Evolutionary conservation across 2,888 invertebrate genomes (phyloP).

Genomic region (Ypsolopha sequella): DNA sequence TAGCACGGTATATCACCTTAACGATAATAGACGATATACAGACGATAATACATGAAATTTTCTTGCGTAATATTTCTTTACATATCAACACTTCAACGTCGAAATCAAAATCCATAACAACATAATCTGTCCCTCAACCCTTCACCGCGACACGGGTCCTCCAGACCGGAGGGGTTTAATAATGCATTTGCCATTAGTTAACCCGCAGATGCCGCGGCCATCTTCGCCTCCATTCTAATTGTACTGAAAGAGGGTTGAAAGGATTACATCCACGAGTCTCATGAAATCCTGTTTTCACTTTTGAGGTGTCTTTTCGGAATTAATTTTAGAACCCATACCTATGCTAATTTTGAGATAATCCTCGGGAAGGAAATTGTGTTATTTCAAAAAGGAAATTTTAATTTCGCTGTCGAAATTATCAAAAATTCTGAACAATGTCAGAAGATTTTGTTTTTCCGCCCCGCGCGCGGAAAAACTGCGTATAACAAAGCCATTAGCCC

Average conservation of each 20-base stretch:
- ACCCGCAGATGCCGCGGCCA: conserved; percentile 54
- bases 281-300: conserved; percentile 30
- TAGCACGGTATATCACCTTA: too few relatives aligned
- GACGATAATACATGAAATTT: too few relatives aligned
- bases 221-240: conserved; percentile 59
- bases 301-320: conserved; percentile 25
- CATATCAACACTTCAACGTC: conserved; percentile 12
- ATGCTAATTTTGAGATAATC: conserved; percentile 3
- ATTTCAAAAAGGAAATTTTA: too few relatives aligned
- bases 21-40: too few relatives aligned
- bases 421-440: background rate
- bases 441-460: background rate
- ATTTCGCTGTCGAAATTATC: too few relatives aligned
- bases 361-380: background rate
- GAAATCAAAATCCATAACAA: conserved; percentile 38
- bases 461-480: background rate
- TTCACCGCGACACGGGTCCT: conserved; percentile 18
- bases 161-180: conserved; percentile 42
- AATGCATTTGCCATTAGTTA: conserved; percentile 67
- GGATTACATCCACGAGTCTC: conserved; percentile 46
- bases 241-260: conserved; percentile 45
- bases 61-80: conserved; percentile 4
- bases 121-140: conserved; percentile 61
- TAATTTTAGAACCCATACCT: conserved; percentile 15
- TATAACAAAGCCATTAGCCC: background rate